Percentiles rank a stretch among this genome's conserved stretches.
Conservation (phyloP, 2,113 vertebrate species). For the Dipodomys ordii region DNA sequence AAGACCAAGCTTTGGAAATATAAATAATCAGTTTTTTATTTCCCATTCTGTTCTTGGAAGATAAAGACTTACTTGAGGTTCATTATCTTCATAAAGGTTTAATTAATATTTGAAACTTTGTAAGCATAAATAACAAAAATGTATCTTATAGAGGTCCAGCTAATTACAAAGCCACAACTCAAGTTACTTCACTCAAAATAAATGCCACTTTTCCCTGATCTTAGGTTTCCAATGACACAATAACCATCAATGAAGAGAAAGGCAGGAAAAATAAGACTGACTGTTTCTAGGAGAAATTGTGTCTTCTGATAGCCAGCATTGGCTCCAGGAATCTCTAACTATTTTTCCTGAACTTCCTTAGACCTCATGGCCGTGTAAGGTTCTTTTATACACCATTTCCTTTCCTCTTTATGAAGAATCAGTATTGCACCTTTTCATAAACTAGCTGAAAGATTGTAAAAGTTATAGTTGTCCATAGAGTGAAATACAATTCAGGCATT, state of each 20-base stretch:
- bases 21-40: not conserved
- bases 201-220: not conserved
- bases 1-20: not conserved
- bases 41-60: not conserved
- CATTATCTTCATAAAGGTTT: not conserved
- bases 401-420: not conserved
- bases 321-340: rapidly evolving
- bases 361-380: not conserved
- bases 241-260: not conserved
- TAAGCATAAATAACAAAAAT: not conserved
- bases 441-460: not conserved
- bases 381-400: not conserved
- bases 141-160: no score
- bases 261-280: rapidly evolving
- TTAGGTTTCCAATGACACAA: not conserved
- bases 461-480: not conserved
- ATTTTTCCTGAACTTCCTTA: not conserved
- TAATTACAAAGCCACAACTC: not conserved
- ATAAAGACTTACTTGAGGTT: not conserved
- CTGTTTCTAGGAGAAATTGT: not conserved
- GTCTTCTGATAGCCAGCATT: not conserved
- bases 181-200: not conserved
- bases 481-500: not conserved
- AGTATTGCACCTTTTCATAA: not conserved
- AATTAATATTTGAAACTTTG: not conserved